Base-by-base conservation (phyloP, 2,888 invertebrate genomes). In the Crepidodera aurea region DNA sequence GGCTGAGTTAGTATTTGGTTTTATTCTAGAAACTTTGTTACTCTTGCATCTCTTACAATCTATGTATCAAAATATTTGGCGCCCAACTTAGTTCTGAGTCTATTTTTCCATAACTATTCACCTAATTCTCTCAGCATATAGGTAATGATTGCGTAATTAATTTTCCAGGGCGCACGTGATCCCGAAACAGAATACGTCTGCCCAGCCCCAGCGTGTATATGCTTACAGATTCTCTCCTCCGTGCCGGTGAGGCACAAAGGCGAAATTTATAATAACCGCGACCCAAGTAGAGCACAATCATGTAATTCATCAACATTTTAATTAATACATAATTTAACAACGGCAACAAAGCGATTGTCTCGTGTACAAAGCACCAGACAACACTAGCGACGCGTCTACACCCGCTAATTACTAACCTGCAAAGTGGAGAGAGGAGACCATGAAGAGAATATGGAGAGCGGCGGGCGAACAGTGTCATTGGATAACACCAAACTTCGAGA, bases 221-320 rank as follows among this genome's bases (percentile, higher is more conserved):
- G 32, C 39, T 56, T 46, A 42, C 42, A 42, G 40, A 54, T 54
- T 42, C 44, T 22, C 22, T 19, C 5, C 22, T 22, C 42, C 42
- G 18, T 42, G 27, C 73, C 71, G 18, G 74, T 15, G 22, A 56
- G 48, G 57, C 57, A 77, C 77, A 77, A 77, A 76, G 76, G 77
- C 73, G 75, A 75, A 76, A 77, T 77, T 77, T 77, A 76, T 77
- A 77, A 77, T 77, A 77, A 76, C 75, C 74, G 39, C 48, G 39
- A 56, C 56, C 61, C 55, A 74, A 75, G 74, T 73, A 75, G 73
- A 74, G 73, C 73, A 77, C 76, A 77, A 76, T 77, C 71, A 75
- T 75, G 76, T 76, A 77, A 78, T 78, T 78, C 77, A 78, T 78
- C 77, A 78, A 77, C 77, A 78, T 78, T 78, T 78, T 78, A 78